Evolutionary conservation across 2,888 invertebrate species (phyloP), one percentile per base, ranked within the genome.

Genomic region (Dasysyrphus albostriatus): DNA sequence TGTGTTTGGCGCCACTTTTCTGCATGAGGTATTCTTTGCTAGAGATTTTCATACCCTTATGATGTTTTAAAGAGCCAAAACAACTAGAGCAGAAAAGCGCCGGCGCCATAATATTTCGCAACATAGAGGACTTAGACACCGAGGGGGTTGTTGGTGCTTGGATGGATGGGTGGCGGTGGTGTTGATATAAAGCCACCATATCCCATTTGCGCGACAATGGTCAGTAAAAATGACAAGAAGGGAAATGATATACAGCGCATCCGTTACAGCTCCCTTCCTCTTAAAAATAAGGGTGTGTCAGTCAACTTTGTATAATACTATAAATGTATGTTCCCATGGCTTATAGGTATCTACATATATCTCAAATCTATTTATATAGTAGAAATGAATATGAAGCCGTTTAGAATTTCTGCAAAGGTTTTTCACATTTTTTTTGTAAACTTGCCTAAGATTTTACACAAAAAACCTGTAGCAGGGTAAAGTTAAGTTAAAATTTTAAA

Each of bases 211-310:
- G 70, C 83, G 79, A 83, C 78, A 83, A 75, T 70, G 79, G 78
- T 83, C 79, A 83, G 79, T 83, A 83, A 83, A 83, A 83, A 79
- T 83, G 79, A 83, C 79, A 79, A 69, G 63, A 79, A 79, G 73
- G 74, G 74, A 83, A 83, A 83, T 83, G 74, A 79, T 79, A 79
- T 79, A 83, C 74, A 79, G 73, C 56, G 70, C 83, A 83, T 75
- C 83, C 74, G 49, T 69, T 70, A 58, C 61, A 47, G 8, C 44
- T 37, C 47, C 34, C 24, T 61, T 34, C 19, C n/a, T 8, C 34
- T 16, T n/a, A 37, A 19, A 49, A 7, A 44, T 59, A 78, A 75
- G 74, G 83, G 83, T 79, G 79, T 79, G 78, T 65, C 83, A 69
- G 58, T 63, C 69, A 78, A 74, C 74, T 69, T 54, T 39, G 19